Base-by-base conservation (phyloP, 2,888 invertebrate genomes). In the Catocala nupta region DNA sequence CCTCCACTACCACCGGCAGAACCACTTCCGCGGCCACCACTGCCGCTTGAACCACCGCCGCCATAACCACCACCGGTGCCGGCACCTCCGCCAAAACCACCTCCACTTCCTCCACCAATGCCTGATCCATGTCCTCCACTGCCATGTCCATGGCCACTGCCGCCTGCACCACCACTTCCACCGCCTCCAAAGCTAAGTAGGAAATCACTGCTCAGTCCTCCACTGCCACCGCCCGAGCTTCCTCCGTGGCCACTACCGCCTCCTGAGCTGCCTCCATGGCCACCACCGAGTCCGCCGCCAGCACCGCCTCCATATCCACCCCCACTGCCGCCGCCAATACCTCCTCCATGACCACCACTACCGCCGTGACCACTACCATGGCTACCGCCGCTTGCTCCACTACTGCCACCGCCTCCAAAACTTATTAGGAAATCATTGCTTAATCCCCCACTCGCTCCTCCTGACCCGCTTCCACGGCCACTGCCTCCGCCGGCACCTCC, bases 21-120 rank as follows among this genome's bases (percentile, higher is more conserved):
- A 9, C 71, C 49, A n/a, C 65, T 39, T 25, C 76, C 74, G 8
- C 62, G 67, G 0, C 73, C 77, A 0, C 73, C 77, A n/a, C 57
- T 63, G 12, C 75, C 72, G 5, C 6, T 39, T 9, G 36, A 7
- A 39, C 70, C 69, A 36, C 73, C 60, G 50, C 65, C 44, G 9
- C 73, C 83, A 73, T 73, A 33, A 70, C 82, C 72, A 67, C 85
- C 70, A 69, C 82, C 63, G 69, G 83, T 50, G 63, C 86, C 69
- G 57, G 74, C 68, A 59, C 77, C 51, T 7, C 74, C 71, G 6
- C 65, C 33, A 34, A 12, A 52, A 11, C 62, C 62, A 5, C 65
- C 65, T 6, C 78, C 77, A 16, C 77, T 71, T n/a, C 63, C 56
- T 10, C 53, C 49, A 10, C 70, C 69, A 7, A 58, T 55, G 5